Evolutionary conservation across 1,140 invertebrate species (phyloP).

Genomic region (Catajapyx aquilonaris): DNA sequence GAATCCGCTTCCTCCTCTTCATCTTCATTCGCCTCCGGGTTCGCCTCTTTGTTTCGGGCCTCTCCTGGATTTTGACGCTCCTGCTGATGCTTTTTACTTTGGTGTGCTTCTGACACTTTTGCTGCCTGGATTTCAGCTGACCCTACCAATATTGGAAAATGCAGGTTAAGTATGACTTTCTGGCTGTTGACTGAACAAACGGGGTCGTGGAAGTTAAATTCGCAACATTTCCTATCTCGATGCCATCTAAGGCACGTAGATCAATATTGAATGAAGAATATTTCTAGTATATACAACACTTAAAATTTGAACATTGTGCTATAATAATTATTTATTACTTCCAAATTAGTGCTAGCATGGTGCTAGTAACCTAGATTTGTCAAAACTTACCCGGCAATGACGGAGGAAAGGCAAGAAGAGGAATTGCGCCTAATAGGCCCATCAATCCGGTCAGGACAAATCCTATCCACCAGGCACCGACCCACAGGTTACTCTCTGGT

Average conservation of each 20-base stretch:
- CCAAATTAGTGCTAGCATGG: too few species aligned
- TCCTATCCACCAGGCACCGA: conserved; percentile 73
- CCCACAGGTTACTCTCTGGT: conserved; percentile 50
- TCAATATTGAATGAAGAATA: too few species aligned
- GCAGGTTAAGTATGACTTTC: conserved; percentile 1
- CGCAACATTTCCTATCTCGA: too few species aligned
- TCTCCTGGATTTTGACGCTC: neutral
- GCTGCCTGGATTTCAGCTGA: conserved; percentile 37
- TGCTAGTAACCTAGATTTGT: too few species aligned
- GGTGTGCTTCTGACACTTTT: conserved; percentile 45
- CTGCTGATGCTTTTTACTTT: conserved; percentile 15
- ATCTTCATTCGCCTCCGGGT: conserved; percentile 10
- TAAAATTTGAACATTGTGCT: too few species aligned
- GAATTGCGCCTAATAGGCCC: conserved; percentile 41
- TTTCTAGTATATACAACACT: too few species aligned
- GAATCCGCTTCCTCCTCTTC: conserved; percentile 10
- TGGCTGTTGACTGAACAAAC: too few species aligned
- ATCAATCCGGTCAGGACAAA: conserved; percentile 42
- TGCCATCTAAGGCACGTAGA: too few species aligned
- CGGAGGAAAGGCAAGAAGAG: conserved; percentile 46
- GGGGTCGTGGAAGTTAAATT: too few species aligned
- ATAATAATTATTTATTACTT: too few species aligned
- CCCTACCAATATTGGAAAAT: conserved; percentile 20
- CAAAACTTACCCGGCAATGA: conserved; percentile 37
- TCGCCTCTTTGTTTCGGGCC: conserved; percentile 1